phyloP scores from a whole-genome alignment of 2,113 vertebrate species.

The Bujurquina vittata region DNA sequence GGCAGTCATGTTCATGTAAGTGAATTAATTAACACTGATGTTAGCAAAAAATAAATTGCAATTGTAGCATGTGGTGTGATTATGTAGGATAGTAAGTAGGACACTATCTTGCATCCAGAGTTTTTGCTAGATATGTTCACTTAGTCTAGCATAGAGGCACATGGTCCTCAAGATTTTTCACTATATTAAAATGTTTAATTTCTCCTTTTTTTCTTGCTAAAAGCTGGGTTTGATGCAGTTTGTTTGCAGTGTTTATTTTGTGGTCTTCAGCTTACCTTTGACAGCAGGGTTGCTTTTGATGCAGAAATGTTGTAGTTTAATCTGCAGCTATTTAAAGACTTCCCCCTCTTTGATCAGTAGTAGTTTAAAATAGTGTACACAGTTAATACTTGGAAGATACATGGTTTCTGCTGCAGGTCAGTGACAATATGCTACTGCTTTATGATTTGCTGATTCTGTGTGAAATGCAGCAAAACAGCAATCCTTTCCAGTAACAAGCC shows the following conservation, averaged over 20 bases:
- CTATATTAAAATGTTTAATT: not conserved
- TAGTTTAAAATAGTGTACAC: not conserved
- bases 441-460: conserved; percentile 5
- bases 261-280: not conserved
- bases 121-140: not conserved
- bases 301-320: not conserved
- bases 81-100: conserved; percentile 21
- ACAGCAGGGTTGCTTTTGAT: not conserved
- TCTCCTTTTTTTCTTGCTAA: not conserved
- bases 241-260: not conserved
- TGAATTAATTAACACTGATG: conserved; percentile 21
- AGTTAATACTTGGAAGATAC: not conserved
- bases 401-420: not conserved
- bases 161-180: not conserved
- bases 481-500: conserved; percentile 19
- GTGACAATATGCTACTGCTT: not conserved
- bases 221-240: not conserved
- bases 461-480: conserved; percentile 15
- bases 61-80: conserved; percentile 35
- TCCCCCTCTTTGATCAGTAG: not conserved
- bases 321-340: not conserved
- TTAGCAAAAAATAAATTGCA: not conserved
- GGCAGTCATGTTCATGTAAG: not conserved
- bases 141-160: not conserved
- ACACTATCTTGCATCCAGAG: not conserved